A percentile compares a stretch with the other conserved stretches of the same genome.
phyloP scores from a whole-genome alignment of 1,140 invertebrate genomes.

The Brachionus koreanus region DNA sequence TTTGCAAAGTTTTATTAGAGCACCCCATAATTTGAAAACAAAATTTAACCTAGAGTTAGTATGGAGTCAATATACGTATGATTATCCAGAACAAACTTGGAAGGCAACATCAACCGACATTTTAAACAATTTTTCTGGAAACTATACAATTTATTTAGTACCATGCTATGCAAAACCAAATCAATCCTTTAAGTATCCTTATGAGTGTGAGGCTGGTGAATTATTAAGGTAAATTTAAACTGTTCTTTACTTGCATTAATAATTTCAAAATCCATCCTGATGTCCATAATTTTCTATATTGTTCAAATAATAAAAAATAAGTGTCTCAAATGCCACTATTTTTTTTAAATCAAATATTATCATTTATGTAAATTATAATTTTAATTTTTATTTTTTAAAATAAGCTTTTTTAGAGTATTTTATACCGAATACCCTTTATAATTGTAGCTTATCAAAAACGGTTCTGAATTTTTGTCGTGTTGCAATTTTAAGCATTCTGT shows the following conservation, averaged over 20 bases:
- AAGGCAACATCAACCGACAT: conserved; percentile 54
- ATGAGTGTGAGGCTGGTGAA: conserved; percentile 29
- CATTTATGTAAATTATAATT: too few species aligned
- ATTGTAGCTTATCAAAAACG: too few species aligned
- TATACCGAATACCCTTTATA: too few species aligned
- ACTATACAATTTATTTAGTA: conserved; percentile 57
- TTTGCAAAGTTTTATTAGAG: conserved; percentile 50
- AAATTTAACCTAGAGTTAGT: conserved; percentile 57
- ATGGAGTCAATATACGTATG: conserved; percentile 60
- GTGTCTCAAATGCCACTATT: too few species aligned
- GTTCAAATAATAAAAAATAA: too few species aligned
- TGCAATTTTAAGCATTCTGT: too few species aligned
- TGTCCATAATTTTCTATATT: too few species aligned
- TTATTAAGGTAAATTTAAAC: conserved; percentile 47
- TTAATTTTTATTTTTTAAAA: too few species aligned
- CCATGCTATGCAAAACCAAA: conserved; percentile 57
- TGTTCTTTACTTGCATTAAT: conserved; percentile 54
- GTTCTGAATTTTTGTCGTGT: too few species aligned
- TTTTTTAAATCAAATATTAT: too few species aligned
- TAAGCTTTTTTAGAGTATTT: too few species aligned
- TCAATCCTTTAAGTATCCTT: conserved; percentile 49
- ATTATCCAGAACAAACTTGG: conserved; percentile 60
- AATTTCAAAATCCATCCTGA: not conserved
- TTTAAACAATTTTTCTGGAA: conserved; percentile 59
- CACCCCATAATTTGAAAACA: conserved; percentile 51